A percentile compares a stretch with the other conserved stretches of the same genome.
Conservation (phyloP, 1,140 invertebrate genomes). For the Drosophila biarmipes region DNA sequence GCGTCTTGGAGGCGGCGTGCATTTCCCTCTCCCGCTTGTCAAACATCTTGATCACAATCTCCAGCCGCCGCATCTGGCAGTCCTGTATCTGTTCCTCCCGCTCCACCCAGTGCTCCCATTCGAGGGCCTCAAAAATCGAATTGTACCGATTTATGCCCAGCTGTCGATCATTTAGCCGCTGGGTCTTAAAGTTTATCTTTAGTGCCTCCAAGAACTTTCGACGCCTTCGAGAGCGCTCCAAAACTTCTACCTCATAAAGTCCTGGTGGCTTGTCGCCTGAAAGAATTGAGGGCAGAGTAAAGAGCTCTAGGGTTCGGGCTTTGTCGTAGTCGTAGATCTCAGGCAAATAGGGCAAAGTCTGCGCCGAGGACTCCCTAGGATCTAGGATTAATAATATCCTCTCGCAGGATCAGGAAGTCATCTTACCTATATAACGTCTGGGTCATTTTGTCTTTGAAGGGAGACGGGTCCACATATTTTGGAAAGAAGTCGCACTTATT, state of each 20-base stretch:
- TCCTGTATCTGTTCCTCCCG: constrained; percentile 86
- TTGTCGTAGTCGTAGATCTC: constrained; percentile 82
- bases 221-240: constrained; percentile 77
- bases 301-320: constrained; percentile 57
- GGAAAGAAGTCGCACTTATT: constrained; percentile 65
- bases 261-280: constrained; percentile 65
- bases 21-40: constrained; percentile 77
- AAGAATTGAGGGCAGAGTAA: constrained; percentile 59
- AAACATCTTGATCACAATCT: constrained; percentile 85
- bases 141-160: constrained; percentile 38
- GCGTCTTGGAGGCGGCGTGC: constrained; percentile 77
- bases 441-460: constrained; percentile 59
- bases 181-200: constrained; percentile 34
- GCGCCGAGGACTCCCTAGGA: constrained; percentile 88
- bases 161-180: constrained; percentile 27
- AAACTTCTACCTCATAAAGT: constrained; percentile 69
- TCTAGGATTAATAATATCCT: too few species aligned
- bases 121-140: constrained; percentile 67
- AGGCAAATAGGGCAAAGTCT: constrained; percentile 89
- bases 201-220: constrained; percentile 64
- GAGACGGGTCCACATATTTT: constrained; percentile 26
- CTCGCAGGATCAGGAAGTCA: accelerated
- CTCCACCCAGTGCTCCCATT: constrained; percentile 82
- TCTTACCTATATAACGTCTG: constrained; percentile 73
- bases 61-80: constrained; percentile 86